Evolutionary conservation across 2,888 invertebrate species (phyloP).

Genomic region (Andrena camellia): DNA sequence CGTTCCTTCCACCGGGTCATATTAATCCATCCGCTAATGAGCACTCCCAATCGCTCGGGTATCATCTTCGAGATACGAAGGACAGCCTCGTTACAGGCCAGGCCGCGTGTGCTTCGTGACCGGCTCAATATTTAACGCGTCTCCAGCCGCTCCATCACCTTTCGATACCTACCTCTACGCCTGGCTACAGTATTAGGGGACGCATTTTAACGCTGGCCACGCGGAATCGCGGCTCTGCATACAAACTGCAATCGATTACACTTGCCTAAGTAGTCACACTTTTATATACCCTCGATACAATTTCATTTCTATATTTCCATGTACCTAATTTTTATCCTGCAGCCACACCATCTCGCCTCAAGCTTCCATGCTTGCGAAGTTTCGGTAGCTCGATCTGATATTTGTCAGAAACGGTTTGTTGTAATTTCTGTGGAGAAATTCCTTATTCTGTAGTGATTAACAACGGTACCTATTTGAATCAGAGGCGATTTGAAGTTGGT

Average conservation of each 20-base stretch:
- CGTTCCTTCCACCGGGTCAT: constrained; percentile 78
- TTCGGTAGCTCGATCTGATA: no score
- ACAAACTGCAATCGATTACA: constrained; percentile 19
- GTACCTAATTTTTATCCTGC: no score
- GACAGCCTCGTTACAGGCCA: constrained; percentile 70
- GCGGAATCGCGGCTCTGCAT: not conserved
- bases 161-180: constrained; percentile 78
- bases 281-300: no score
- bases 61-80: constrained; percentile 67
- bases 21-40: constrained; percentile 84
- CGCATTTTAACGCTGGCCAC: not conserved
- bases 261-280: not conserved
- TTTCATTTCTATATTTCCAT: no score
- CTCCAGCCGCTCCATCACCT: constrained; percentile 79
- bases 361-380: no score
- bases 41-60: constrained; percentile 71
- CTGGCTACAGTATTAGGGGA: constrained; percentile 52
- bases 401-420: no score
- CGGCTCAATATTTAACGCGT: constrained; percentile 81
- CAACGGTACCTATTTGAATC: no score
- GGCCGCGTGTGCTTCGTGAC: constrained; percentile 66
- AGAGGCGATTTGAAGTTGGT: no score
- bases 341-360: no score
- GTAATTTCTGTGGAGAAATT: no score
- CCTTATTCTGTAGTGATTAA: no score